phyloP scores from a whole-genome alignment of 2,888 invertebrate genomes.

The Cheilosia pagana region DNA sequence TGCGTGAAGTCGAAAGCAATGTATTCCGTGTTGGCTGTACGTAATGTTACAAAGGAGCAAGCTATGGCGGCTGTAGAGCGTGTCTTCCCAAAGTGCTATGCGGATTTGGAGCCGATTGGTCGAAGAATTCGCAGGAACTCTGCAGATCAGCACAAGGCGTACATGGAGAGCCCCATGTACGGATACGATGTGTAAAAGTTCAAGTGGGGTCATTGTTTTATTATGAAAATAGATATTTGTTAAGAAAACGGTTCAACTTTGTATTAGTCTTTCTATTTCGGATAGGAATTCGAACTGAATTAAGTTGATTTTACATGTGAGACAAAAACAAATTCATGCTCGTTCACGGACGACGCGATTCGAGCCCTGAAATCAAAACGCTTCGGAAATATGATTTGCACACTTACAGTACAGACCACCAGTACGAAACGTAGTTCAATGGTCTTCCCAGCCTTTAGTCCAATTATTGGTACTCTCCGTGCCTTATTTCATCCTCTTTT shows the following conservation, averaged over 20 bases:
- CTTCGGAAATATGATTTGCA: too few relatives aligned
- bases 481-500: too few relatives aligned
- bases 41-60: slow-evolving; percentile 88
- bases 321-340: too few relatives aligned
- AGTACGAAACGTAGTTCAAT: too few relatives aligned
- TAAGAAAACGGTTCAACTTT: neutral
- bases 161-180: slow-evolving; percentile 90
- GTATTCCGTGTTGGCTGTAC: slow-evolving; percentile 91
- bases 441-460: too few relatives aligned
- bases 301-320: too few relatives aligned
- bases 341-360: too few relatives aligned
- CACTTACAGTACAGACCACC: too few relatives aligned
- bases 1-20: slow-evolving; percentile 96
- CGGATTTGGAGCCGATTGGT: slow-evolving; percentile 96
- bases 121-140: slow-evolving; percentile 90
- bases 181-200: slow-evolving; percentile 87
- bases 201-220: neutral
- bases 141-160: slow-evolving; percentile 90
- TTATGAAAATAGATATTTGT: slow-evolving; percentile 10
- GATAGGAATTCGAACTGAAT: too few relatives aligned
- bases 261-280: neutral
- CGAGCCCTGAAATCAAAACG: too few relatives aligned
- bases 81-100: slow-evolving; percentile 95
- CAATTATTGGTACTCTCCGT: too few relatives aligned
- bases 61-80: slow-evolving; percentile 91